Conservation (phyloP, 1,140 invertebrate species). For the Mizuhopecten yessoensis region DNA sequence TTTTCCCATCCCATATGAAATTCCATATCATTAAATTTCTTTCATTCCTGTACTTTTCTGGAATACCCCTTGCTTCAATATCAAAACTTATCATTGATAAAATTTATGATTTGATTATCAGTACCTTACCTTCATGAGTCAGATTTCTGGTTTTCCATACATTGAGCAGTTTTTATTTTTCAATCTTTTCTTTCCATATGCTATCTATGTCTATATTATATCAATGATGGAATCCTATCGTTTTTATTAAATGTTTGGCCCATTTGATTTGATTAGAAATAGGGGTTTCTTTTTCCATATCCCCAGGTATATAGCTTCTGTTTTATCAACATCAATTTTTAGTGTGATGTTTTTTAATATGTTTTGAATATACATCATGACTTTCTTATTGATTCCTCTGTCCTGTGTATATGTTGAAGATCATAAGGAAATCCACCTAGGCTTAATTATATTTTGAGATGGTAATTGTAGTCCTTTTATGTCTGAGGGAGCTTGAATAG, state of each 20-base stretch:
- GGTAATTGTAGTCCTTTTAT: background rate
- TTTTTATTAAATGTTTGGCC: background rate
- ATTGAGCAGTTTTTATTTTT: background rate
- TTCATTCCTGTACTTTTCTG: conserved; percentile 28
- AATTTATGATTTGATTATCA: background rate
- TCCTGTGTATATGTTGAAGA: conserved; percentile 2
- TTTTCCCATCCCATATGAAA: conserved; percentile 22
- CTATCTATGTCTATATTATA: conserved; percentile 25
- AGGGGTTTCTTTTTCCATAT: background rate
- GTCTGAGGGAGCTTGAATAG: background rate
- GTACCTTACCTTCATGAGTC: background rate
- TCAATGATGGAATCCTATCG: conserved; percentile 31
- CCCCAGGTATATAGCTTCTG: background rate
- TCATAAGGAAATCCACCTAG: conserved; percentile 19
- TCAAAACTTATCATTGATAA: conserved; percentile 4
- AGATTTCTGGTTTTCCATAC: background rate
- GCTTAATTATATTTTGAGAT: background rate
- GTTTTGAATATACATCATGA: background rate
- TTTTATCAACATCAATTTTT: conserved; percentile 45
- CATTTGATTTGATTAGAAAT: background rate
- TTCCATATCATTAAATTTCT: background rate
- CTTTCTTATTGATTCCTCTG: conserved; percentile 30
- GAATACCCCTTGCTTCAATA: conserved; percentile 32
- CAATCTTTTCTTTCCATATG: background rate
- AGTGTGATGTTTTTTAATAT: conserved; percentile 28